Evolutionary conservation across 2,888 invertebrate species (phyloP), one percentile per base, ranked within the genome.

Genomic region (Clunio marinus): DNA sequence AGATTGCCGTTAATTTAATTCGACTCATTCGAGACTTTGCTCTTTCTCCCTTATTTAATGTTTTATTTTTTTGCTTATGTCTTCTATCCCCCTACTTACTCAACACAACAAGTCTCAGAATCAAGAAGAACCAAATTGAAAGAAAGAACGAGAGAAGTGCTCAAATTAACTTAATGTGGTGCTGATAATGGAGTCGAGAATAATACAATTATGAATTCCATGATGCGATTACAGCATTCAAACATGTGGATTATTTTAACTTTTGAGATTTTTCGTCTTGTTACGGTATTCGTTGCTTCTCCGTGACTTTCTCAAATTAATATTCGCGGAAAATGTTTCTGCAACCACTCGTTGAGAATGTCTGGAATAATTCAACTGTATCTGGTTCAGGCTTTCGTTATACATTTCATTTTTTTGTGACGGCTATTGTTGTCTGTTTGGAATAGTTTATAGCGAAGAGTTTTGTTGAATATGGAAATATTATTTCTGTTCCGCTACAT

Each of bases 341-440:
- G 32, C 32, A 7, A 32, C 32, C 32, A 4, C 32, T 4, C 4
- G 32, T 8, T 8, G 15, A 41, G 22, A 58, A 58, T 37, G 37
- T 62, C 62, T 62, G 62, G 62, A 13, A 37, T 62, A 62, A 62
- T 62, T 62, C 62, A 62, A 62, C 37, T 62, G 41, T 62, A 62
- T 62, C 62, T 27, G 5, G 32, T 32, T 58, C 13, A n/a, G 7
- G 3, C 41, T 41, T 8, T 41, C 13, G 15, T 41, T 41, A 41
- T 41, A 41, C 41, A 41, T n/a, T n/a, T n/a, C n/a, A 41, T 59
- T n/a, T 13, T 59, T 32, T 32, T 32, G 13, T 10, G 60, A 60
- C 60, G 60, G 13, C 62, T 37, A 62, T 62, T 62, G 62, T 62
- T 62, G n/a, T n/a, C 62, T 41, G 17, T n/a, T 13, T 37, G 8